Percentiles rank a stretch among this genome's conserved stretches.
Evolutionary conservation across 2,113 vertebrate genomes (phyloP).

Genomic region (Labeo catla): DNA sequence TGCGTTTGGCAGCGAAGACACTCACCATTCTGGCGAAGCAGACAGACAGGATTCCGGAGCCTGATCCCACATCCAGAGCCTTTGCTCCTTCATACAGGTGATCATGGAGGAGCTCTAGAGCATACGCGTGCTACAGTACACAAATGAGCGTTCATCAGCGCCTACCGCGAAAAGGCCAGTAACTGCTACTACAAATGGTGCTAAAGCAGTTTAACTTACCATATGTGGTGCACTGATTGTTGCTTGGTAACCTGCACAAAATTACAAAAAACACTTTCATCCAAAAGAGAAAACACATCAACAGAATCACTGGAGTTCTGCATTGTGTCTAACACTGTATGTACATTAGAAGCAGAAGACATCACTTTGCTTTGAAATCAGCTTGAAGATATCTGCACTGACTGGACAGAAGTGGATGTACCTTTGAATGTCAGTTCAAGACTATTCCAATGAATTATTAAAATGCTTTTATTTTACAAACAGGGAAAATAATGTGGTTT

Average conservation of each 20-base stretch:
- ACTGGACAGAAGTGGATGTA: no score
- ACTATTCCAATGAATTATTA: neutral
- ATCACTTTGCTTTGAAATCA: neutral
- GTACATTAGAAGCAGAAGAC: neutral
- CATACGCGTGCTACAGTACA: slow-evolving; percentile 89
- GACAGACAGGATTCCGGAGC: slow-evolving; percentile 94
- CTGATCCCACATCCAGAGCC: slow-evolving; percentile 96
- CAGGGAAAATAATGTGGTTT: neutral
- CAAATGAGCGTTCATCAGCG: slow-evolving; percentile 28
- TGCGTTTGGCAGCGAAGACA: neutral
- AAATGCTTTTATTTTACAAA: neutral
- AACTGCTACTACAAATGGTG: neutral
- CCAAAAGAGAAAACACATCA: slow-evolving; percentile 44
- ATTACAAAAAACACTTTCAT: slow-evolving; percentile 56
- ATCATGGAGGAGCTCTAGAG: slow-evolving; percentile 94
- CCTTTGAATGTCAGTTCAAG: neutral
- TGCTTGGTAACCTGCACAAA: slow-evolving; percentile 90
- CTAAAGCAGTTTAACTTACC: slow-evolving; percentile 78
- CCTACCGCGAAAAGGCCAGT: slow-evolving; percentile 18
- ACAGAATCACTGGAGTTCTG: neutral
- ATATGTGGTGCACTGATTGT: slow-evolving; percentile 99
- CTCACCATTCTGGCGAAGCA: slow-evolving; percentile 98
- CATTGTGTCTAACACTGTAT: neutral
- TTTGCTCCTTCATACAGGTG: slow-evolving; percentile 95
- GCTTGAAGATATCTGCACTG: neutral